A percentile compares a stretch with the other conserved stretches of the same genome.
phyloP scores from a whole-genome alignment of 2,888 invertebrate species.

The Drosophila rubida region DNA sequence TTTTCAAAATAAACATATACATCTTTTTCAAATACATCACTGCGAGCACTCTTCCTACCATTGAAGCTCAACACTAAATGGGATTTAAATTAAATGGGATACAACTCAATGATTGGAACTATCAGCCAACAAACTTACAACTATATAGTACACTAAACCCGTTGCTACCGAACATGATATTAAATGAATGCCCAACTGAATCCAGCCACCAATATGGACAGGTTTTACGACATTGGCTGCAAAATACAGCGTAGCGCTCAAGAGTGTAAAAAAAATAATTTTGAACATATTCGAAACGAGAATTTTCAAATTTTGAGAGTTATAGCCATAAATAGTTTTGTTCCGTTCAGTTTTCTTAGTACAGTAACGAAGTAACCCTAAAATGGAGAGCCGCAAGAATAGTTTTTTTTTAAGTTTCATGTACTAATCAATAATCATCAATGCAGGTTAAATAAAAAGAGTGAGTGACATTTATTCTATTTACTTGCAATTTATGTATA shows the following conservation, averaged over 20 bases:
- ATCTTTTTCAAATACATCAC: constrained; percentile 34
- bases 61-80: constrained; percentile 1
- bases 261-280: constrained; percentile 31
- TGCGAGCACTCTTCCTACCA: too few relatives aligned
- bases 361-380: neutral
- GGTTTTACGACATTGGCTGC: constrained; percentile 35
- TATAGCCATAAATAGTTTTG: neutral
- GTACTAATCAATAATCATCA: constrained; percentile 20
- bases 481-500: constrained; percentile 80
- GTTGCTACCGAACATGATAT: constrained; percentile 11
- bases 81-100: neutral
- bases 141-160: constrained; percentile 23
- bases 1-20: constrained; percentile 38
- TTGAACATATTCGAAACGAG: constrained; percentile 40
- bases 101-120: neutral
- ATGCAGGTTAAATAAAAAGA: constrained; percentile 71
- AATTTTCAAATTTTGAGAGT: constrained; percentile 7
- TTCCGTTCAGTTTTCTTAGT: too few relatives aligned
- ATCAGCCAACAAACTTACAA: constrained; percentile 31
- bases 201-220: neutral
- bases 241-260: constrained; percentile 33
- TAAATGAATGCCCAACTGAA: constrained; percentile 6
- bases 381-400: neutral
- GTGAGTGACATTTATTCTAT: constrained; percentile 78
- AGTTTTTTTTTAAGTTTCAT: neutral